phyloP scores from a whole-genome alignment of 1,140 invertebrate genomes.

The Caenorhabditis latens region DNA sequence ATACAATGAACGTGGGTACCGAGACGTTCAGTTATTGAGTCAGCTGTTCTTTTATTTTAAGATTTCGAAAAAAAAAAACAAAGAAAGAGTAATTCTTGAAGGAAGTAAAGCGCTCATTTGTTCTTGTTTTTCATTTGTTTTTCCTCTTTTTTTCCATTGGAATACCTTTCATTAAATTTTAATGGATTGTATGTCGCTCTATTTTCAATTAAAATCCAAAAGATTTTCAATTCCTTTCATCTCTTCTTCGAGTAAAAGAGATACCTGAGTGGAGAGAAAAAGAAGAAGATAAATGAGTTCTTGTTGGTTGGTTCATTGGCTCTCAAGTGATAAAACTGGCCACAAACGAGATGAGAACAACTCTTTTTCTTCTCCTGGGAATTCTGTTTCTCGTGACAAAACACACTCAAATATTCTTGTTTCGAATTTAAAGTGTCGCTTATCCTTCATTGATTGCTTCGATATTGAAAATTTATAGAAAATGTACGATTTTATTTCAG shows the following conservation, averaged over 20 bases:
- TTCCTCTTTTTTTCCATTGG: not conserved
- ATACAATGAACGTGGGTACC: no score
- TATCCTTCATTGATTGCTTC: not conserved
- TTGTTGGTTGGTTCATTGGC: slow-evolving; percentile 15
- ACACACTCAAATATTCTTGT: not conserved
- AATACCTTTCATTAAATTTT: not conserved
- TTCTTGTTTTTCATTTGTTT: slow-evolving; percentile 1
- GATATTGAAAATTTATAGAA: no score
- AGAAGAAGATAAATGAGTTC: not conserved
- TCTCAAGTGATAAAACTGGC: slow-evolving; percentile 48
- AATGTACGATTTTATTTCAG: no score
- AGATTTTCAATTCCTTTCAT: not conserved
- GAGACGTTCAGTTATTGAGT: no score
- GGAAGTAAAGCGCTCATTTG: not conserved
- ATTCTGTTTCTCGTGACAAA: slow-evolving; percentile 5
- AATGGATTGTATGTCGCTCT: not conserved
- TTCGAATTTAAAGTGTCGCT: not conserved
- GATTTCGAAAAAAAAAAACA: not conserved
- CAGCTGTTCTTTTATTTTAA: no score
- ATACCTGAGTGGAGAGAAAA: not conserved
- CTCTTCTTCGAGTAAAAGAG: not conserved
- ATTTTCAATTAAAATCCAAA: not conserved
- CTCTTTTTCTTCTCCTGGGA: slow-evolving; percentile 2
- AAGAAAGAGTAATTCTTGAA: not conserved
- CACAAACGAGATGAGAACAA: slow-evolving; percentile 33